Conservation (phyloP, 1,140 invertebrate species). For the Nasonia longicornis region DNA sequence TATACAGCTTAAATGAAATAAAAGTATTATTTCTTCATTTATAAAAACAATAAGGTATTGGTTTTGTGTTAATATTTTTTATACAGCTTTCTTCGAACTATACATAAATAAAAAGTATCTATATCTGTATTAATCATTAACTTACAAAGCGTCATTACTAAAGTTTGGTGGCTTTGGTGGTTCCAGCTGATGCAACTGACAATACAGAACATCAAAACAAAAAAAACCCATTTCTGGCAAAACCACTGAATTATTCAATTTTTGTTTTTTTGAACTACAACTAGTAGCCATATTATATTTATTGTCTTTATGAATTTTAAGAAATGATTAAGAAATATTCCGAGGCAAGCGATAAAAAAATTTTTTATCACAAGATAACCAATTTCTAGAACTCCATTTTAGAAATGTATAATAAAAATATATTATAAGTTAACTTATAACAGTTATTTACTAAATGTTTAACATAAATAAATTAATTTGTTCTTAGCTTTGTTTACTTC, state of each 20-base stretch:
- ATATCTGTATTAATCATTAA: constrained; percentile 52
- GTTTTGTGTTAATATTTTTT: neutral
- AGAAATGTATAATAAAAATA: too few relatives aligned
- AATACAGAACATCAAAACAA: constrained; percentile 97
- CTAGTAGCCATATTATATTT: constrained; percentile 80
- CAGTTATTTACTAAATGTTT: too few relatives aligned
- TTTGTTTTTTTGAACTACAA: constrained; percentile 90
- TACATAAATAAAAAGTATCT: neutral
- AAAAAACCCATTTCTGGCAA: constrained; percentile 97
- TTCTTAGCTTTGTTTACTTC: too few relatives aligned
- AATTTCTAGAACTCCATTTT: too few relatives aligned
- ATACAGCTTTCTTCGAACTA: neutral
- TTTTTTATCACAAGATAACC: too few relatives aligned
- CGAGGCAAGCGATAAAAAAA: neutral
- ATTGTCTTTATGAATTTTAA: neutral
- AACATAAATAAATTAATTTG: too few relatives aligned
- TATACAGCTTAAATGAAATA: too few relatives aligned
- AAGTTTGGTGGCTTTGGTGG: constrained; percentile 90
- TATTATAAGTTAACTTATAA: too few relatives aligned
- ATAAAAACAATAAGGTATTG: too few relatives aligned
- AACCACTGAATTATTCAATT: constrained; percentile 87
- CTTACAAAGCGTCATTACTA: constrained; percentile 96
- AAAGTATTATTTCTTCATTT: too few relatives aligned
- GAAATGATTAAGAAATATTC: neutral
- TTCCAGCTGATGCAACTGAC: constrained; percentile 91